Conservation (phyloP, 2,113 vertebrate genomes). For the Macquaria australasica region DNA sequence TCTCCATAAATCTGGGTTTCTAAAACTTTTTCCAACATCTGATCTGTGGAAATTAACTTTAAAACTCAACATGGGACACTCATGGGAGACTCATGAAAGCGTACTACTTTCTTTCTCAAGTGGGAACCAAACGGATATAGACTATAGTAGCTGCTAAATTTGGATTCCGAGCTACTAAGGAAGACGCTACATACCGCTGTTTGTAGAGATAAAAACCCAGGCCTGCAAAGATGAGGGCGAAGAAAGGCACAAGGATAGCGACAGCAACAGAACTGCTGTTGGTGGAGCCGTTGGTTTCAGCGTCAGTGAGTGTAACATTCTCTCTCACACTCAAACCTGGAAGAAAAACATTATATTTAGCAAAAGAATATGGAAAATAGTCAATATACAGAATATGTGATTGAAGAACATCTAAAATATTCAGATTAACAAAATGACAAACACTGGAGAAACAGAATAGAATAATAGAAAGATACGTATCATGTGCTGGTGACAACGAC, state of each 20-base stretch:
- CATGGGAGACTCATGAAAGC: not conserved
- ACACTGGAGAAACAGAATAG: not conserved
- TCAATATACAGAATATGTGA: not conserved
- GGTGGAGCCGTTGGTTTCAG: conserved; percentile 88
- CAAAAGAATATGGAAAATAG: not conserved
- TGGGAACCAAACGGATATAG: conserved; percentile 8
- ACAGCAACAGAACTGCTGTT: conserved; percentile 99
- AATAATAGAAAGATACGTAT: conserved; percentile 45
- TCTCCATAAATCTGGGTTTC: conserved; percentile 32
- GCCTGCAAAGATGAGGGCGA: conserved; percentile 98
- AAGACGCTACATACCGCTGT: conserved; percentile 88
- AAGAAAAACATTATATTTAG: conserved; percentile 6
- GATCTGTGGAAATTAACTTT: conserved; percentile 16
- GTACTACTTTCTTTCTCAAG: not conserved
- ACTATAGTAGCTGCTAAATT: not conserved
- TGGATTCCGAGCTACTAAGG: not conserved
- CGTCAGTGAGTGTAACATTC: conserved; percentile 89
- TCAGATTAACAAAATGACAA: not conserved
- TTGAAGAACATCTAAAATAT: not conserved
- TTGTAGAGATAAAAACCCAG: conserved; percentile 99
- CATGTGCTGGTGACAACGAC: conserved; percentile 42
- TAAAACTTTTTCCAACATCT: conserved; percentile 26
- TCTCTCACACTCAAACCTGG: conserved; percentile 92
- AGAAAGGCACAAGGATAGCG: conserved; percentile 99
- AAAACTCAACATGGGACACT: conserved; percentile 15